Conservation (phyloP, 2,113 vertebrate species). For the Hippoglossus stenolepis region DNA sequence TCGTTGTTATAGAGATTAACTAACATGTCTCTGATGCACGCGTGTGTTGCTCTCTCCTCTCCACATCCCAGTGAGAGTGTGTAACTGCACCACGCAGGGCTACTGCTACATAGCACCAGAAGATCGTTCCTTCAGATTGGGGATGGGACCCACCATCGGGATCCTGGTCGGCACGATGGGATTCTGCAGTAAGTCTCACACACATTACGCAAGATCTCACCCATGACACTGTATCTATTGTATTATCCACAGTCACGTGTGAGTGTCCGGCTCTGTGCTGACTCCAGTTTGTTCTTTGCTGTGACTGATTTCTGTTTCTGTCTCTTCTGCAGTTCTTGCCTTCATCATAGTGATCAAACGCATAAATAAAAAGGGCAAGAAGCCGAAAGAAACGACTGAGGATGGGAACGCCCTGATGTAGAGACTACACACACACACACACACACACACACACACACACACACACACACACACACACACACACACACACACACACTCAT, state of each 20-base stretch:
- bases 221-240: not conserved
- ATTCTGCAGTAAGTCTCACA: constrained; percentile 75
- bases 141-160: constrained; percentile 69
- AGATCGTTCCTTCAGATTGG: not conserved
- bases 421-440: constrained; percentile 6
- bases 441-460: constrained; percentile 19
- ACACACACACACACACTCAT: constrained; percentile 9
- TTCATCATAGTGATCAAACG: constrained; percentile 69
- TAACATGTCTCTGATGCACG: not conserved
- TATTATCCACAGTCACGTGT: not conserved
- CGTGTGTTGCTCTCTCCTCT: constrained; percentile 25
- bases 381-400: not conserved
- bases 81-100: constrained; percentile 84
- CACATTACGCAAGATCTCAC: not conserved
- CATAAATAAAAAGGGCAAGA: constrained; percentile 54
- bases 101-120: constrained; percentile 77
- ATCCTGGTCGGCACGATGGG: constrained; percentile 75
- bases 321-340: constrained; percentile 65
- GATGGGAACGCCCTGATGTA: constrained; percentile 74
- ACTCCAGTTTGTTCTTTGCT: not conserved
- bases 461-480: constrained; percentile 13
- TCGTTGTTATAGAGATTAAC: not conserved
- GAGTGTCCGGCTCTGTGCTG: not conserved
- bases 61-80: constrained; percentile 73
- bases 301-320: constrained; percentile 1